Percentiles rank a stretch among this genome's conserved stretches.
phyloP scores from a whole-genome alignment of 2,797 vertebrate genomes.

The Gobionotothen gibberifrons region DNA sequence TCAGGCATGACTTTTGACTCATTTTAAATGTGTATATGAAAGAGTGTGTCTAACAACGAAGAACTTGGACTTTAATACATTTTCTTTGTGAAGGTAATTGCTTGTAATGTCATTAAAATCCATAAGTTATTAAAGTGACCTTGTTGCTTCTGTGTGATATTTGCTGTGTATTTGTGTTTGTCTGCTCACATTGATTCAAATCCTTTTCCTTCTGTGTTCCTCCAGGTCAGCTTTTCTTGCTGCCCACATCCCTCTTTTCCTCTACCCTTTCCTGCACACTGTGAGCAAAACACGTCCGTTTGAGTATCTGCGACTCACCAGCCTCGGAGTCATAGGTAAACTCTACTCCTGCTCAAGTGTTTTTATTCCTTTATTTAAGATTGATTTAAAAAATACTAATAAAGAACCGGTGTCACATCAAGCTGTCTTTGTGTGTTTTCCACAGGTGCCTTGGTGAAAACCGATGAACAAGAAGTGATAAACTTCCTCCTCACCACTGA shows the following conservation, averaged over 20 bases:
- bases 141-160: not conserved
- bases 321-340: slow-evolving; percentile 96
- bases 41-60: not conserved
- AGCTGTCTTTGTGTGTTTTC: not conserved
- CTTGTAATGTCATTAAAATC: not conserved
- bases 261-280: slow-evolving; percentile 97
- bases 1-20: not conserved
- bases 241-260: slow-evolving; percentile 86
- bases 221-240: slow-evolving; percentile 88
- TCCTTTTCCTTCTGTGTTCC: slow-evolving; percentile 7
- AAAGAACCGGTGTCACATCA: not conserved
- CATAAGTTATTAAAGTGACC: not conserved
- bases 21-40: not conserved
- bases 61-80: not conserved
- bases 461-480: slow-evolving; percentile 98
- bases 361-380: not conserved
- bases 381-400: not conserved
- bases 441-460: slow-evolving; percentile 96
- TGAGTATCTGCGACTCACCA: slow-evolving; percentile 97
- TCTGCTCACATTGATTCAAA: slow-evolving; percentile 8
- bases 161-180: too few species aligned
- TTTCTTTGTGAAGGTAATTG: not conserved
- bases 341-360: not conserved
- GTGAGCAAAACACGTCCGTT: slow-evolving; percentile 98
- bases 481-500: slow-evolving; percentile 98